Conservation (phyloP, 2,888 invertebrate species). For the Sarcophaga caerulescens region DNA sequence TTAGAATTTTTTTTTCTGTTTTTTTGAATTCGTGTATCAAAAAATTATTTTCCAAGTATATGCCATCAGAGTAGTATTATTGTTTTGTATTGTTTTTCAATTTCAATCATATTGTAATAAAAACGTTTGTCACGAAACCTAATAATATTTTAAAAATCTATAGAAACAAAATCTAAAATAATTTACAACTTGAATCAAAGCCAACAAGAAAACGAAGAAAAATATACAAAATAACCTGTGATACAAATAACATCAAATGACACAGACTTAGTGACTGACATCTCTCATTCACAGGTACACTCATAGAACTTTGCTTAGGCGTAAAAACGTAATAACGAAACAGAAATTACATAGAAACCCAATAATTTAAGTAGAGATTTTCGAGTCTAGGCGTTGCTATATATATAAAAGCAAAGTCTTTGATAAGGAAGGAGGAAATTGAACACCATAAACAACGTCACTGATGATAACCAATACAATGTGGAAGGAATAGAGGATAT, state of each 20-base stretch:
- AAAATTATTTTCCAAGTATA: slow-evolving; percentile 67
- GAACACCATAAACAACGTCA: too few relatives aligned
- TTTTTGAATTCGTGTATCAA: slow-evolving; percentile 50
- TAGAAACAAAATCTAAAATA: slow-evolving; percentile 23
- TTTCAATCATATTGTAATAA: slow-evolving; percentile 71
- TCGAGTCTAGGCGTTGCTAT: too few relatives aligned
- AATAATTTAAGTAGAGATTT: too few relatives aligned
- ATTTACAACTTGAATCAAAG: slow-evolving; percentile 60
- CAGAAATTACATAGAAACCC: too few relatives aligned
- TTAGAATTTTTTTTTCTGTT: not conserved
- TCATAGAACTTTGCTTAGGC: not conserved
- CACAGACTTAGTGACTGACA: slow-evolving; percentile 5
- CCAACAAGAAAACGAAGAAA: slow-evolving; percentile 18
- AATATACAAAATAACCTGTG: slow-evolving; percentile 49
- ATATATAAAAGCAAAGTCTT: too few relatives aligned
- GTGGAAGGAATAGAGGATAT: too few relatives aligned
- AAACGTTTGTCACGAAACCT: slow-evolving; percentile 64
- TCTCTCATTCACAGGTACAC: not conserved
- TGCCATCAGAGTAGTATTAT: slow-evolving; percentile 72
- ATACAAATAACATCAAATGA: slow-evolving; percentile 2
- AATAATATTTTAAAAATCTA: slow-evolving; percentile 28
- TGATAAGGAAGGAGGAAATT: too few relatives aligned
- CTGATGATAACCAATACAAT: too few relatives aligned
- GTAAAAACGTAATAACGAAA: too few relatives aligned
- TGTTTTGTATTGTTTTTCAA: slow-evolving; percentile 65